These are phyloP conservation scores for Ptychobarbus kaznakovi DNA, from an alignment of 2,797 vertebrate species.

Conservation along the genomic window DNA sequence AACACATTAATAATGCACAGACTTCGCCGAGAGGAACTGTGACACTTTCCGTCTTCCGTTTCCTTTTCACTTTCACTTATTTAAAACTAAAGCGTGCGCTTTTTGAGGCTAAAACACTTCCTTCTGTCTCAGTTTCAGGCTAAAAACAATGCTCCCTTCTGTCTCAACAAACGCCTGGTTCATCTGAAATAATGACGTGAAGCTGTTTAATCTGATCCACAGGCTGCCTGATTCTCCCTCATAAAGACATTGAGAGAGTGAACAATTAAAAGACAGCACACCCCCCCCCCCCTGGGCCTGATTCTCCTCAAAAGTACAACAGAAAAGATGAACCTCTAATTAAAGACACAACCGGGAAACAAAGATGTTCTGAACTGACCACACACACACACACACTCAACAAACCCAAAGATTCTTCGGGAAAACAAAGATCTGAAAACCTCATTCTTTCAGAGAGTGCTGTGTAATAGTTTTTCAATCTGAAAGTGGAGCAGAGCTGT, in stretches of 20 bases:
- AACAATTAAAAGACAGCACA: not conserved
- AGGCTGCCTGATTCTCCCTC: not conserved
- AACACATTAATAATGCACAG: constrained; percentile 10
- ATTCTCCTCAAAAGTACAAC: too few species aligned
- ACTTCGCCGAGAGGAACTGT: not conserved
- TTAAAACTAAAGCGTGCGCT: not conserved
- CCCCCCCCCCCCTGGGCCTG: too few species aligned
- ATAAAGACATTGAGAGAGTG: not conserved
- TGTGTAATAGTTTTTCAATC: not conserved
- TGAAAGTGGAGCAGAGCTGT: not conserved
- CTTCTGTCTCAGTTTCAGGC: constrained; percentile 11
- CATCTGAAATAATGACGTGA: not conserved
- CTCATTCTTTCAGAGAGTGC: not conserved
- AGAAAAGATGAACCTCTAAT: too few species aligned
- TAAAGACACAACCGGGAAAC: not conserved
- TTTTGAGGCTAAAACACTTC: constrained; percentile 3
- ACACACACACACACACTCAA: too few species aligned
- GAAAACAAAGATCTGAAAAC: too few species aligned
- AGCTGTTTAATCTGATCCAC: not conserved
- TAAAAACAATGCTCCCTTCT: not conserved
- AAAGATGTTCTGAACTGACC: too few species aligned
- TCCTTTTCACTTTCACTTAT: constrained; percentile 26
- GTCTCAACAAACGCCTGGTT: too few species aligned
- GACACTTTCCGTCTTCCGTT: not conserved
- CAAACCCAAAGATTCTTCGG: too few species aligned